These are phyloP conservation scores for Lissocephala sabroskyi DNA, from an alignment of 2,888 invertebrate species.

Conservation along the genomic window DNA sequence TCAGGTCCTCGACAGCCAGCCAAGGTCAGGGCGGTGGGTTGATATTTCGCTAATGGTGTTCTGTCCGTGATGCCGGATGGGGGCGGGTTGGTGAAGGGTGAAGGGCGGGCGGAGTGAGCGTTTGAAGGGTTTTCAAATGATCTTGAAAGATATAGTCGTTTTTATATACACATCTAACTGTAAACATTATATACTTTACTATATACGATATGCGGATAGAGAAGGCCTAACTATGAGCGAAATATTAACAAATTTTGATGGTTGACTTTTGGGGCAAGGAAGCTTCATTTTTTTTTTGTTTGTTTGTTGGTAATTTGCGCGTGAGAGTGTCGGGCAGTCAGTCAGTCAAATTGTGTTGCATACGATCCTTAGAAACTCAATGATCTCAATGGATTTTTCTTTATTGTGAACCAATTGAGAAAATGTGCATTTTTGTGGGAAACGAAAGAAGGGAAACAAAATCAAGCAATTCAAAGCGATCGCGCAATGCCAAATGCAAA, in stretches of 20 bases:
- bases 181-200: conserved; percentile 9
- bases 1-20: conserved; percentile 21
- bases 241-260: conserved; percentile 31
- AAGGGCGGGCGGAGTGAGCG: conserved; percentile 10
- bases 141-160: conserved; percentile 70
- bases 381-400: conserved; percentile 64
- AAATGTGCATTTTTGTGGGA: conserved; percentile 46
- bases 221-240: too few species aligned
- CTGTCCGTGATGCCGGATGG: too few species aligned
- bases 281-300: neutral
- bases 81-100: neutral
- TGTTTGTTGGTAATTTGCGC: conserved; percentile 11
- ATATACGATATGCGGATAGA: conserved; percentile 17
- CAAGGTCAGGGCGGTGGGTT: too few species aligned
- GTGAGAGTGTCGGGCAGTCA: conserved; percentile 23
- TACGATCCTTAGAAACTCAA: conserved; percentile 57
- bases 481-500: conserved; percentile 18
- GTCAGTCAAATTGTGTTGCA: conserved; percentile 18
- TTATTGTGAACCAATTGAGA: conserved; percentile 37
- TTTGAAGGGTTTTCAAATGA: conserved; percentile 67
- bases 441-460: conserved; percentile 14
- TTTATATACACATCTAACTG: conserved; percentile 29
- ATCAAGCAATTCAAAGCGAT: neutral
- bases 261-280: neutral
- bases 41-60: too few species aligned